Conservation (phyloP, 92 coral and sea anemone species). For the Micromussa lordhowensis region DNA sequence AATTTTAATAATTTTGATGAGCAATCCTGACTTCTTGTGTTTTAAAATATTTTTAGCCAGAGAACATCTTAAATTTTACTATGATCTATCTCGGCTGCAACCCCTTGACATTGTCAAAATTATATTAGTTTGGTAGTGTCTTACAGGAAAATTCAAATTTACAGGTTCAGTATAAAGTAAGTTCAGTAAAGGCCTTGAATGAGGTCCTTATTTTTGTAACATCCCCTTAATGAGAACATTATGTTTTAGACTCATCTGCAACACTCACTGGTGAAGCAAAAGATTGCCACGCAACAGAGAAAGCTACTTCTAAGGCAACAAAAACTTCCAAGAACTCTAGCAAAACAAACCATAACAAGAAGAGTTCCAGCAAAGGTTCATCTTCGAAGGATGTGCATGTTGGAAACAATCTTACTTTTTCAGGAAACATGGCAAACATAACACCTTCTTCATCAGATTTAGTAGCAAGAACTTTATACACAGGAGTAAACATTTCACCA, state of each 20-base stretch:
- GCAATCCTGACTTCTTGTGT: too few relatives aligned
- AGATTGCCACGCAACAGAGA: neutral
- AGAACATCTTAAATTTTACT: too few relatives aligned
- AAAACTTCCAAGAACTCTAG: constrained; percentile 30
- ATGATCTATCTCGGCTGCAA: too few relatives aligned
- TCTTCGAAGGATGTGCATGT: neutral
- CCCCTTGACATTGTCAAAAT: too few relatives aligned
- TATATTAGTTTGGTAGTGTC: too few relatives aligned
- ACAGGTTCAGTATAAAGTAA: too few relatives aligned
- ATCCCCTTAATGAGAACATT: neutral
- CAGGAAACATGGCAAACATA: neutral
- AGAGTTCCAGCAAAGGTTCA: constrained; percentile 9
- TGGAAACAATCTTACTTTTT: neutral
- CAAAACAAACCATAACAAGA: constrained; percentile 18
- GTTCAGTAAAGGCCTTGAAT: too few relatives aligned
- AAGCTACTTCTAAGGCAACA: constrained; percentile 5
- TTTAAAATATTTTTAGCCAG: too few relatives aligned
- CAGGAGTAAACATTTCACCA: constrained; percentile 29
- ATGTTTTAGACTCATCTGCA: constrained; percentile 11
- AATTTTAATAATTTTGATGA: too few relatives aligned
- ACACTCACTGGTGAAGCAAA: neutral
- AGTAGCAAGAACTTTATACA: constrained; percentile 2
- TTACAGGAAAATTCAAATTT: too few relatives aligned
- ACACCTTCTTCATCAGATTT: constrained; percentile 13
- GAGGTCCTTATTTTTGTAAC: neutral